These are phyloP conservation scores for Turdus rufiventris DNA, from an alignment of 2,113 vertebrate genomes.

Conservation along the genomic window DNA sequence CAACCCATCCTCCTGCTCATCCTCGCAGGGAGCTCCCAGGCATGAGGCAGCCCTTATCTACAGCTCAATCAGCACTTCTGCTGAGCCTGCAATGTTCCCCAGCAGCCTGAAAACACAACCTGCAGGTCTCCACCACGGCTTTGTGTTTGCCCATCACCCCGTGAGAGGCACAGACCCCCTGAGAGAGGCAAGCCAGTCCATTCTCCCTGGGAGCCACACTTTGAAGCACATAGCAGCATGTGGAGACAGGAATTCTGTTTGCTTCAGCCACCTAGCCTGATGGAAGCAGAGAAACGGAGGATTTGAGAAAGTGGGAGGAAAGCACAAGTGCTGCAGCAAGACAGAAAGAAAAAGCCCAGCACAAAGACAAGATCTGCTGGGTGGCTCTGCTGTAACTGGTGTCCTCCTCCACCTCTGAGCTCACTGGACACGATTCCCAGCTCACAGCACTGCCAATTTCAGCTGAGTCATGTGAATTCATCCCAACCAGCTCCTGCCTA, in stretches of 20 bases:
- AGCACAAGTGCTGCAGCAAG: not conserved
- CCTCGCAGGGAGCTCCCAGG: not conserved
- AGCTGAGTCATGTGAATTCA: constrained; percentile 16
- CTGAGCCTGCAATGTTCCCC: not conserved
- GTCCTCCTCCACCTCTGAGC: not conserved
- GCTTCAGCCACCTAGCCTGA: not conserved
- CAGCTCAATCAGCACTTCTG: not conserved
- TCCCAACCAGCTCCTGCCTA: not conserved
- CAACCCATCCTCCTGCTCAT: not conserved
- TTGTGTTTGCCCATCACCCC: not conserved
- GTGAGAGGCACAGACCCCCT: not conserved
- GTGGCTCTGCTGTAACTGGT: not conserved
- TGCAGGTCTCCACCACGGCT: accelerated
- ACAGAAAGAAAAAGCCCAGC: not conserved
- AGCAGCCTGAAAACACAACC: not conserved
- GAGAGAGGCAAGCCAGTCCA: not conserved
- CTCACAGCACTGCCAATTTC: not conserved
- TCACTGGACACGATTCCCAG: not conserved
- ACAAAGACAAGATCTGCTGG: not conserved
- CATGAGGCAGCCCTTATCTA: not conserved
- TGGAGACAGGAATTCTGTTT: not conserved
- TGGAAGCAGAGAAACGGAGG: not conserved
- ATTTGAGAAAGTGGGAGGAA: not conserved
- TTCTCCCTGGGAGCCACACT: accelerated
- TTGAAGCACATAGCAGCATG: not conserved